phyloP scores from a whole-genome alignment of 2,888 invertebrate genomes.

The Phorcus lineatus region DNA sequence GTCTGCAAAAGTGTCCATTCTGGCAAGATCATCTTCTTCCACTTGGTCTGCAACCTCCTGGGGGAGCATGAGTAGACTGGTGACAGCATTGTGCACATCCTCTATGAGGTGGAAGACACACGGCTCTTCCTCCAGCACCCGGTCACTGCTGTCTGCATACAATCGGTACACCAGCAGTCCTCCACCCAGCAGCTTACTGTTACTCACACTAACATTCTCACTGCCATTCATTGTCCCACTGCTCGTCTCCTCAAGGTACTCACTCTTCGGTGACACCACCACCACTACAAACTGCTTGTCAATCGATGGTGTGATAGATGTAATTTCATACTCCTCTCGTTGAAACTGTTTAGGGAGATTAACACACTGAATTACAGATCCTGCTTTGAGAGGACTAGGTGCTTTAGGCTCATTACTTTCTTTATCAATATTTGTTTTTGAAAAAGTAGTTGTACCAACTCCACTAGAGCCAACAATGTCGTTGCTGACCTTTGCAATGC shows the following conservation, averaged over 20 bases:
- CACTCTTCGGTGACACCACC: conserved; percentile 57
- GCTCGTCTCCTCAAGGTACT: neutral
- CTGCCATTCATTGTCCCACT: neutral
- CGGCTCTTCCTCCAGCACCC: conserved; percentile 80
- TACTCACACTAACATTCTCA: neutral
- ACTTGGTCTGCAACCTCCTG: conserved; percentile 59
- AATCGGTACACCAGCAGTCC: conserved; percentile 80
- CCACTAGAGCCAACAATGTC: neutral
- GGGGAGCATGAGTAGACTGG: conserved; percentile 63
- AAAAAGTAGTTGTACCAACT: neutral
- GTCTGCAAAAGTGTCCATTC: conserved; percentile 29
- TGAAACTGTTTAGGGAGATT: conserved; percentile 63
- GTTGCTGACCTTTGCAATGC: neutral
- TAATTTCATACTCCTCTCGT: conserved; percentile 78
- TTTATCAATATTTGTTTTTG: neutral
- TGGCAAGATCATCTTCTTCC: conserved; percentile 59
- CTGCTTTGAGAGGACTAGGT: conserved; percentile 40
- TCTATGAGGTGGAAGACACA: conserved; percentile 73
- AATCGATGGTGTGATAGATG: conserved; percentile 83
- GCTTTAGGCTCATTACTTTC: conserved; percentile 15
- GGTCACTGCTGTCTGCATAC: conserved; percentile 78
- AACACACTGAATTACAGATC: conserved; percentile 68
- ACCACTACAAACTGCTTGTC: conserved; percentile 83
- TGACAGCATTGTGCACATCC: conserved; percentile 51
- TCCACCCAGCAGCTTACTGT: conserved; percentile 77